Conservation (phyloP, 2,888 invertebrate genomes). For the Drosophila subquinaria region DNA sequence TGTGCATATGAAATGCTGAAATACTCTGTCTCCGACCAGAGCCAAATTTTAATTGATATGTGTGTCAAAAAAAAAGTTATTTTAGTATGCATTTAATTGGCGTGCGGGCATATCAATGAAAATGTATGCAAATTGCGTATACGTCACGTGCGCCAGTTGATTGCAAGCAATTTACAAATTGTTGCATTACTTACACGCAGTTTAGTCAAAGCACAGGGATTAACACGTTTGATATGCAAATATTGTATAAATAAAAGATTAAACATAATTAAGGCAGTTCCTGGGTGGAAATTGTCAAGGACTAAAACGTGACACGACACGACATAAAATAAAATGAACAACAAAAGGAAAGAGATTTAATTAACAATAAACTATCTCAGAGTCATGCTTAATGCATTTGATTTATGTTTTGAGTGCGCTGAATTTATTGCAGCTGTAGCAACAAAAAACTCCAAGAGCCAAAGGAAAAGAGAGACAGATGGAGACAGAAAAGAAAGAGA, state of each 20-base stretch:
- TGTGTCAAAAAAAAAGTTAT: not conserved
- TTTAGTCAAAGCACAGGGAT: constrained; percentile 23
- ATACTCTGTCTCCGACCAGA: not conserved
- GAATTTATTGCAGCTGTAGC: constrained; percentile 62
- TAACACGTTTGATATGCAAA: constrained; percentile 34
- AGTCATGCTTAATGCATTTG: constrained; percentile 56
- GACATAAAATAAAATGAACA: constrained; percentile 15
- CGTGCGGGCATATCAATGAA: constrained; percentile 28
- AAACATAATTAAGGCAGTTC: constrained; percentile 21
- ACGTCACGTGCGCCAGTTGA: constrained; percentile 48
- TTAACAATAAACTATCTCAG: constrained; percentile 58
- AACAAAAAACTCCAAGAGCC: constrained; percentile 36
- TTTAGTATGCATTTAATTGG: constrained; percentile 25
- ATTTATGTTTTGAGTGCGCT: constrained; percentile 64
- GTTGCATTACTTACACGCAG: constrained; percentile 15
- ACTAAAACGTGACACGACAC: constrained; percentile 3
- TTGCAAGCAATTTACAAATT: constrained; percentile 36
- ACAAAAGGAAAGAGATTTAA: constrained; percentile 49
- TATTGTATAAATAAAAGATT: constrained; percentile 11
- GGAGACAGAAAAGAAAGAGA: not conserved
- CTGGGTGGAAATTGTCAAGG: not conserved
- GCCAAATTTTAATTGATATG: constrained; percentile 15
- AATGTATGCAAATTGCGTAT: constrained; percentile 49
- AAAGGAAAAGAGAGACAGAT: not conserved
- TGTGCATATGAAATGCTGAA: constrained; percentile 13